Evolutionary conservation across 2,888 invertebrate genomes (phyloP).

Genomic region (Pammene fasciana): DNA sequence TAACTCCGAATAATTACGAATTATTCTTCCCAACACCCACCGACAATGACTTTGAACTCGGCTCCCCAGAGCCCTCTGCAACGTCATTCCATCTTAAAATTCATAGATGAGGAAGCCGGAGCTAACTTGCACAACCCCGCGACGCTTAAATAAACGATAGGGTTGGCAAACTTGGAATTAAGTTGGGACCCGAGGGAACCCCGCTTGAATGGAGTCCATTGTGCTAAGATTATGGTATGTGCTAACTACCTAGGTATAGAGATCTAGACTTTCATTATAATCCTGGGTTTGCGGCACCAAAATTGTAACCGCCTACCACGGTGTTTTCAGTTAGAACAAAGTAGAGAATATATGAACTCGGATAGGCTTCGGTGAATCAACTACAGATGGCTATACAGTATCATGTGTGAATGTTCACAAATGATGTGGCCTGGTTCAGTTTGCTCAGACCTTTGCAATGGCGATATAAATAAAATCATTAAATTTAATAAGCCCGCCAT

Average conservation of each 20-base stretch:
- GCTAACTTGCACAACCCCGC: conserved; percentile 15
- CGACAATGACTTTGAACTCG: conserved; percentile 8
- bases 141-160: conserved; percentile 73
- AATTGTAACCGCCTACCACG: not conserved
- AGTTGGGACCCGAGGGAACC: conserved; percentile 67
- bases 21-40: not conserved
- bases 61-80: conserved; percentile 21
- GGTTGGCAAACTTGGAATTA: conserved; percentile 78
- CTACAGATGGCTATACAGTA: no score
- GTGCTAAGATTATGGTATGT: conserved; percentile 55
- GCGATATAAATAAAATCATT: no score
- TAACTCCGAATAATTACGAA: no score
- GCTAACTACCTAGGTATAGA: conserved; percentile 49
- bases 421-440: no score
- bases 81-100: conserved; percentile 25
- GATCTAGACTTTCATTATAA: conserved; percentile 6
- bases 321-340: not conserved
- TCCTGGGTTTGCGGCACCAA: conserved; percentile 12
- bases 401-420: no score
- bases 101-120: conserved; percentile 20
- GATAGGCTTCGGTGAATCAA: no score
- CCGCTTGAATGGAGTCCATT: conserved; percentile 50
- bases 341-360: no score
- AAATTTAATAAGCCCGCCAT: no score
- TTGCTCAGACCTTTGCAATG: no score